These are phyloP conservation scores for Coreius guichenoti DNA, from an alignment of 2,797 vertebrate genomes.

Conservation along the genomic window DNA sequence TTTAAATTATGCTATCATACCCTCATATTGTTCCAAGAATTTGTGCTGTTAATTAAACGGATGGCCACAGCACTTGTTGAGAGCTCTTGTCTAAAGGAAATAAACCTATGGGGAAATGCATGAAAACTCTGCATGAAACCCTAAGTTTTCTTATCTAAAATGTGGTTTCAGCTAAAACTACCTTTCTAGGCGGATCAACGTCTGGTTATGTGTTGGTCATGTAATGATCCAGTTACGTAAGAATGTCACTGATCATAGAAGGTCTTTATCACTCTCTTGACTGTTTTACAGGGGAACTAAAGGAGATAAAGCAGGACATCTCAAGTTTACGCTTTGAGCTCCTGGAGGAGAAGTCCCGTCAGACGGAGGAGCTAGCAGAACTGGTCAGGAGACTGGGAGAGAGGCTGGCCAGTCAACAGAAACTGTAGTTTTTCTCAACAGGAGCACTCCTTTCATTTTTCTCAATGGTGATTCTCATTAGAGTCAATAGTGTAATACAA, in stretches of 20 bases:
- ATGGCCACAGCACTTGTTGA: not conserved
- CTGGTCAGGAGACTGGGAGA: conserved; percentile 88
- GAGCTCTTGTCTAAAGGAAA: not conserved
- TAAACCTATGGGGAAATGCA: not conserved
- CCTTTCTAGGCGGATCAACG: not conserved
- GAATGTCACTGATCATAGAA: not conserved
- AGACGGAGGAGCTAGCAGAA: conserved; percentile 85
- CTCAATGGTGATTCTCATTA: not conserved
- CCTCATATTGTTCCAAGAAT: not conserved
- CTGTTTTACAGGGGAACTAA: conserved; percentile 86
- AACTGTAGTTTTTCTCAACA: conserved; percentile 22
- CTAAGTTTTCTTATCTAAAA: not conserved
- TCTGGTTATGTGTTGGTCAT: not conserved
- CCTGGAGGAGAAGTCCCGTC: conserved; percentile 88
- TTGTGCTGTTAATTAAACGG: not conserved
- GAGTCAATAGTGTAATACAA: not conserved
- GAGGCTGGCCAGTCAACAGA: conserved; percentile 59
- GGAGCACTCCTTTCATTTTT: not conserved
- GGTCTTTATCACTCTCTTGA: not conserved
- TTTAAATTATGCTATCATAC: not conserved
- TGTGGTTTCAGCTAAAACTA: not conserved
- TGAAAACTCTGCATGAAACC: too few relatives aligned
- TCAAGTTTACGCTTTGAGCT: conserved; percentile 95
- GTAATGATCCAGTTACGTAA: not conserved
- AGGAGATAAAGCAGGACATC: conserved; percentile 98